A percentile compares a stretch with the other conserved stretches of the same genome.
These are phyloP conservation scores for Aegotheles bennettii DNA, from an alignment of 2,113 vertebrate genomes.

Conservation along the genomic window DNA sequence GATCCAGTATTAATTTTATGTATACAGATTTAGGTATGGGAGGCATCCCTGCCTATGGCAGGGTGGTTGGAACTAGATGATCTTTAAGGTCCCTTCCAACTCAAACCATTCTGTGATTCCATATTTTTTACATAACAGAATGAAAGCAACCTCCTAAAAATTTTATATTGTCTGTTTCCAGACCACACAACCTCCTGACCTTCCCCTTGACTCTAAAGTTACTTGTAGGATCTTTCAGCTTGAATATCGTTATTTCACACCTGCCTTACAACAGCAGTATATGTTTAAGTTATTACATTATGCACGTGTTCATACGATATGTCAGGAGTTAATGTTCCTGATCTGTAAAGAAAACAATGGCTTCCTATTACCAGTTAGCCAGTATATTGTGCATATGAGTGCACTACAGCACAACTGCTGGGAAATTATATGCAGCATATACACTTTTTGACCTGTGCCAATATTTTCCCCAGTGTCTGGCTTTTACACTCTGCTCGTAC, in stretches of 20 bases:
- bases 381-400: neutral
- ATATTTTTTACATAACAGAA: neutral
- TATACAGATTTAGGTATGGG: neutral
- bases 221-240: neutral
- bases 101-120: too few species aligned
- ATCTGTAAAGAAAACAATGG: slow-evolving; percentile 31
- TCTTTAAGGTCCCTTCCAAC: too few species aligned
- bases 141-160: neutral
- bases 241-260: neutral
- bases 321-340: slow-evolving; percentile 16
- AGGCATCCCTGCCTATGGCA: too few species aligned
- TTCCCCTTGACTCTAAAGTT: neutral
- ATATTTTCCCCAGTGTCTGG: neutral
- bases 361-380: slow-evolving; percentile 15
- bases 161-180: neutral
- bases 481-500: neutral
- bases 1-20: neutral
- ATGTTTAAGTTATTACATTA: slow-evolving; percentile 12
- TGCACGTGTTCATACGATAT: neutral
- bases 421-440: neutral
- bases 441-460: neutral
- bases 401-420: neutral
- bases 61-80: too few species aligned
- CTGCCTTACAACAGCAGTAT: neutral
- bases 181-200: neutral